Evolutionary conservation across 2,797 vertebrate species (phyloP).

Genomic region (Helarctos malayanus): DNA sequence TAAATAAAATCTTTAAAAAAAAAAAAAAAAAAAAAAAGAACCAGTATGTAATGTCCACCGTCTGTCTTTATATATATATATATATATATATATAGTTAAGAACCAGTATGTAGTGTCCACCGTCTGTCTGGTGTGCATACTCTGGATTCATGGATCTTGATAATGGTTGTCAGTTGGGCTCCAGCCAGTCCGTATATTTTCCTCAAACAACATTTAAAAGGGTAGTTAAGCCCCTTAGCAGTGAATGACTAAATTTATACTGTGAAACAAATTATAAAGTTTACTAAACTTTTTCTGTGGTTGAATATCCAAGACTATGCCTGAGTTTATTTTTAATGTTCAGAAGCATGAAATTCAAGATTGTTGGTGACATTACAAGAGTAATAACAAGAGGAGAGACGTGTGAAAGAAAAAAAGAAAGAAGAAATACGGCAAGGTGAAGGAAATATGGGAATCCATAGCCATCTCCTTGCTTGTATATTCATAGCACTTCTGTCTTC

Average conservation of each 20-base stretch:
- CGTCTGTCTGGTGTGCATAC: neutral
- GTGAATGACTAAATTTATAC: neutral
- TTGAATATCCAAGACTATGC: neutral
- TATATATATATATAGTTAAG: neutral
- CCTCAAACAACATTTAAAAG: neutral
- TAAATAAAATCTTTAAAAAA: too few relatives aligned
- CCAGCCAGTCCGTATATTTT: neutral
- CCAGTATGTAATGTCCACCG: too few relatives aligned
- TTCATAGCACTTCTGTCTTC: neutral
- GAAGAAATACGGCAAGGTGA: neutral
- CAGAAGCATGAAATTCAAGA: neutral
- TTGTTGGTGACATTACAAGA: neutral
- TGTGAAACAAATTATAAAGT: neutral
- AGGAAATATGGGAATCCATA: neutral
- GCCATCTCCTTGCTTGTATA: neutral
- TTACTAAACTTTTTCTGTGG: neutral
- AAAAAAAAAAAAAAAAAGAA: too few relatives aligned
- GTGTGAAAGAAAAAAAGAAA: neutral
- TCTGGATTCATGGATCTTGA: neutral
- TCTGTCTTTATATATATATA: too few relatives aligned
- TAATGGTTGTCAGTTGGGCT: neutral
- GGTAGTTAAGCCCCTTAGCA: neutral
- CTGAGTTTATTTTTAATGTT: slow-evolving; percentile 31
- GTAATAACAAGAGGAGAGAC: neutral
- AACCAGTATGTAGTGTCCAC: neutral